Base-by-base conservation (phyloP, 2,113 vertebrate genomes). In the Coptodon rendalli region DNA sequence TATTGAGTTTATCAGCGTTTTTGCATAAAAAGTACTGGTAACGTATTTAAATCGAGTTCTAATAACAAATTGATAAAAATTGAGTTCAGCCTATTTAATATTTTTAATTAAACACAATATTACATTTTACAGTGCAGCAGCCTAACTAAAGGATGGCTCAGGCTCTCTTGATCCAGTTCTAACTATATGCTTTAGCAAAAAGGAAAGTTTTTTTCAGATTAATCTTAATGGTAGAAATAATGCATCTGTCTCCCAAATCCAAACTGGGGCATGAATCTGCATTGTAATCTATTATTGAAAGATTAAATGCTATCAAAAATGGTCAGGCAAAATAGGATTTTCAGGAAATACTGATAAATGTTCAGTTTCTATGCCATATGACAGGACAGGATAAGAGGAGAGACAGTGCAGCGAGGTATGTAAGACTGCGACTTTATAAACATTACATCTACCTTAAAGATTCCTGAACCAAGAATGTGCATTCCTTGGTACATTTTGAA, bases 191-290 rank as follows among this genome's bases (percentile, higher is more conserved):
- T 63, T 36, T 0, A 36, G 59, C 59, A 63, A 63, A 36, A 61
- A 36, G 31, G 59, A 63, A 63, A 0, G 0, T 36, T 36, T 63
- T 63, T 1, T 1, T 22, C n/a, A n/a, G 31, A 66, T 63, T 36
- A 36, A 34, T 36, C 61, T 66, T 66, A n/a, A n/a, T 36, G 36
- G 61, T n/a, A 36, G 31, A 2, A 63, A 66, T 66, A 66, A 36
- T n/a, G 61, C 17, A 36, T 66, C 61, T 12, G 31, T n/a, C 6
- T 66, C 17, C 61, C 61, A 66, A 36, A 36, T 66, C 61, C 61
- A 66, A 34, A 66, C 61, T 36, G 31, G 61, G 61, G 6, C 61
- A 66, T 36, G 61, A 36, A n/a, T 12, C 4, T 66, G 17, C 61
- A 66, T n/a, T 66, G 9, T 66, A 66, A 66, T 68, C 34, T 19